These are phyloP conservation scores for Gymnothorax javanicus DNA, from an alignment of 2,797 vertebrate genomes.

Conservation along the genomic window DNA sequence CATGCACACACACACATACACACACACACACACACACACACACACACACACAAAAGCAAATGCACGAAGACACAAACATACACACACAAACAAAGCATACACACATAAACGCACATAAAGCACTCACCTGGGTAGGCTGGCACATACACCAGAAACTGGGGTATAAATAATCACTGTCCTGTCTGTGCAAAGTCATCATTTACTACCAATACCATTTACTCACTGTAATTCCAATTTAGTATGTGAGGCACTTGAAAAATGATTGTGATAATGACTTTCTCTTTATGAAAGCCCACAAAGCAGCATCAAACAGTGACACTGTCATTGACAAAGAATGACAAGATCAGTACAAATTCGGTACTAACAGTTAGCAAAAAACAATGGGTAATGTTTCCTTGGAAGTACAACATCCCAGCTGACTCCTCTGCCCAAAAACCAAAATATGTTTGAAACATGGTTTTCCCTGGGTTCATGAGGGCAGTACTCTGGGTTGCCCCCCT, in stretches of 20 bases:
- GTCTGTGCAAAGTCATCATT: not conserved
- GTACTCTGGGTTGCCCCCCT: no score
- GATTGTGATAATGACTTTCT: not conserved
- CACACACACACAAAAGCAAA: not conserved
- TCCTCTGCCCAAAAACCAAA: not conserved
- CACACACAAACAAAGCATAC: not conserved
- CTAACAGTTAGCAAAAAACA: not conserved
- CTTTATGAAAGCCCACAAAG: slow-evolving; percentile 2
- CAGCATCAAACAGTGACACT: not conserved
- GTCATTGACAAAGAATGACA: slow-evolving; percentile 1
- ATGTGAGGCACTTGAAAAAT: not conserved
- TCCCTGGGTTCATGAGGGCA: no score
- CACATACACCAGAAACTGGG: not conserved
- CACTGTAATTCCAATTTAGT: not conserved
- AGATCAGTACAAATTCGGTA: not conserved
- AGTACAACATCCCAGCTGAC: not conserved
- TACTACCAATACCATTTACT: not conserved
- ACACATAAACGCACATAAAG: not conserved
- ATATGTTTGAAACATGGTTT: not conserved
- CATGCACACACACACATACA: not conserved
- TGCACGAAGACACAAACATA: not conserved
- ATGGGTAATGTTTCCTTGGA: not conserved
- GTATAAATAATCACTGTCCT: not conserved
- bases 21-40: not conserved
- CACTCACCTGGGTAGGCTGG: not conserved